A percentile compares a stretch with the other conserved stretches of the same genome.
phyloP scores from a whole-genome alignment of 2,113 vertebrate genomes.

The Larimichthys crocea region DNA sequence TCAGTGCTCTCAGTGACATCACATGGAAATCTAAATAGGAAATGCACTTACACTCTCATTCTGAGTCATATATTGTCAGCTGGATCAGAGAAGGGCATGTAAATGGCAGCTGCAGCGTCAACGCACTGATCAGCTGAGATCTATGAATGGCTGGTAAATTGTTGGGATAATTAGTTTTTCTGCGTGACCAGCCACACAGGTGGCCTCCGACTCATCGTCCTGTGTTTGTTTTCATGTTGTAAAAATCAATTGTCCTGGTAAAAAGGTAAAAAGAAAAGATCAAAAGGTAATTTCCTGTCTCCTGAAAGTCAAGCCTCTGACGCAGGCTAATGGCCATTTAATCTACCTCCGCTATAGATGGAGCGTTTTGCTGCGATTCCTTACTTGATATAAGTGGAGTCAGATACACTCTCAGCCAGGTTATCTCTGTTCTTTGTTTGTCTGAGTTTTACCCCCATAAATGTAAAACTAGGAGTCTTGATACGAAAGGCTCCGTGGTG shows the following conservation, averaged over 20 bases:
- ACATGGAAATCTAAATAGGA: slow-evolving; percentile 18
- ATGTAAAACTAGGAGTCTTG: slow-evolving; percentile 54
- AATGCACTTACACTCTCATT: slow-evolving; percentile 12
- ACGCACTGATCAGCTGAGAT: slow-evolving; percentile 9
- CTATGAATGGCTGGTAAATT: slow-evolving; percentile 18
- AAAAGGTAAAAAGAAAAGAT: slow-evolving; percentile 46
- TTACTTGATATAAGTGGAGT: slow-evolving; percentile 18
- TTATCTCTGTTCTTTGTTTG: slow-evolving; percentile 59
- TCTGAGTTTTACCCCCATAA: slow-evolving; percentile 35
- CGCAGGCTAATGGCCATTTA: slow-evolving; percentile 53
- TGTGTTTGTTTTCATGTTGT: slow-evolving; percentile 44
- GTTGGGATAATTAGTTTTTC: slow-evolving; percentile 30
- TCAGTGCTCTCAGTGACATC: background rate
- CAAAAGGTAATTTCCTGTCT: slow-evolving; percentile 63
- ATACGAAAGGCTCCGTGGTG: slow-evolving; percentile 69
- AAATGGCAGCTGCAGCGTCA: slow-evolving; percentile 3
- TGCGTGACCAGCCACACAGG: slow-evolving; percentile 5
- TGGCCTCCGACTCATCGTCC: slow-evolving; percentile 8
- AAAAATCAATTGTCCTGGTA: slow-evolving; percentile 50
- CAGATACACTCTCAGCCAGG: slow-evolving; percentile 13
- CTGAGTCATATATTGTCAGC: slow-evolving; percentile 19
- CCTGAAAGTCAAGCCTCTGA: slow-evolving; percentile 56
- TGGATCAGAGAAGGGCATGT: slow-evolving; percentile 1
- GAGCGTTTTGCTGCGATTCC: slow-evolving; percentile 26
- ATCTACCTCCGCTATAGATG: slow-evolving; percentile 42